These are phyloP conservation scores for Empis stercorea DNA, from an alignment of 2,888 invertebrate genomes.

Conservation along the genomic window DNA sequence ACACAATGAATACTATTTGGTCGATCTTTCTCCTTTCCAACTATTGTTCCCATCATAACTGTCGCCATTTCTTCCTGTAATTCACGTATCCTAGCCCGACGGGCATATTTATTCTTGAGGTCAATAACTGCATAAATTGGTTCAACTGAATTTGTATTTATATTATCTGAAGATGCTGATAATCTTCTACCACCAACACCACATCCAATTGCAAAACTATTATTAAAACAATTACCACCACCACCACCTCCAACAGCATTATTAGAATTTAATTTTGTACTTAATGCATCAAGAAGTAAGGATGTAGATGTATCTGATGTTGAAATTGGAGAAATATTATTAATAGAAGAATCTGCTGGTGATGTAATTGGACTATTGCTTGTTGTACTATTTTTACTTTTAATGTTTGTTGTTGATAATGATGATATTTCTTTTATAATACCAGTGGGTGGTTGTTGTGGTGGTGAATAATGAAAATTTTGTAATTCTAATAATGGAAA, in stretches of 20 bases:
- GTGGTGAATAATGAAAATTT: too few species aligned
- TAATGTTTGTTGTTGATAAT: too few species aligned
- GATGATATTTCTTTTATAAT: too few species aligned
- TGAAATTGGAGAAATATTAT: too few species aligned
- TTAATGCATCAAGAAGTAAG: too few species aligned
- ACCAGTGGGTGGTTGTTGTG: too few species aligned
- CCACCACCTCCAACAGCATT: not conserved
- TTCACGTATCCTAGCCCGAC: slow-evolving; percentile 18
- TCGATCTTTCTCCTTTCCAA: slow-evolving; percentile 9
- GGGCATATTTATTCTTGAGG: slow-evolving; percentile 25
- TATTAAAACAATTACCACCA: not conserved
- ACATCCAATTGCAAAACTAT: not conserved
- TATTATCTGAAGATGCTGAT: slow-evolving; percentile 11
- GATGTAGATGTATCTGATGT: too few species aligned
- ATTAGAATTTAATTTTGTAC: too few species aligned
- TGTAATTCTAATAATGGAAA: too few species aligned
- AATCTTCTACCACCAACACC: not conserved
- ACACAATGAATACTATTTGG: slow-evolving; percentile 16
- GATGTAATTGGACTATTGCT: too few species aligned
- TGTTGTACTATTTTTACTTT: too few species aligned
- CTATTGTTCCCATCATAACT: not conserved
- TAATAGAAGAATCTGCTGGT: too few species aligned
- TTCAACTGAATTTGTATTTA: slow-evolving; percentile 12
- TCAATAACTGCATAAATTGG: slow-evolving; percentile 28
- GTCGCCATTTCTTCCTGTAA: slow-evolving; percentile 10